Base-by-base conservation (phyloP, 2,888 invertebrate species). In the Aleiodes alternator region DNA sequence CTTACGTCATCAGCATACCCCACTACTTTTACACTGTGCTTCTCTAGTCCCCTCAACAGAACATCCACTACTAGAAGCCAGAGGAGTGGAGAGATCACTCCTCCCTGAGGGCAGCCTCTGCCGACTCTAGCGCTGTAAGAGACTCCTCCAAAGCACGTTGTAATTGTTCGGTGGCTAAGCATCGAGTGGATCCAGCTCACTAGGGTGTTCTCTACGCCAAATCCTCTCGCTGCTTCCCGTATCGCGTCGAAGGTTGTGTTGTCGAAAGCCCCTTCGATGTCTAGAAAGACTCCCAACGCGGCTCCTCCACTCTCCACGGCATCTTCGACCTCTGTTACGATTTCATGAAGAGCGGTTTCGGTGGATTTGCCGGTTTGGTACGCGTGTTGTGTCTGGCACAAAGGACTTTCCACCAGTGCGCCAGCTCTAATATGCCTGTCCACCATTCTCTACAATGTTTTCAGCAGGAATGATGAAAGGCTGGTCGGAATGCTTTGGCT, bases 401-500 rank as follows among this genome's bases (percentile, higher is more conserved):
- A 23, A 0, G 80, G 78, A 0, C 38, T 75, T 6, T 0, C 14
- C 9, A 4, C 16, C 43, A 81, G 55, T 3, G 78, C 77, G 0
- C 34, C 74, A 7, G 80, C 79, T 34, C 75, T 77, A 0, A 81
- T 79, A 68, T 72, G 55, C 66, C 79, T 77, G 38, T 82, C 79
- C n/a, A 82, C 76, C n/a, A 83, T 76, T 75, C 79, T 79, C 56
- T 83, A 82, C 69, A 82, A 4, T 0, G 79, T 80, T 71, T 84
- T 81, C 7, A 82, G 72, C 1, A 82, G 29, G 51, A 82, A 81
- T 0, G 80, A 83, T 5, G 75, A 78, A 6, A 23, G 2, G 23
- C 80, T 0, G 81, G 82, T 69, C 80, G 69, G 68, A 76, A 82
- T 3, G 74, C 23, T 23, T 23, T 23, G 23, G 23, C 23, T 1